Conservation (phyloP, 1,140 invertebrate species). For the Drosophila watanabei region DNA sequence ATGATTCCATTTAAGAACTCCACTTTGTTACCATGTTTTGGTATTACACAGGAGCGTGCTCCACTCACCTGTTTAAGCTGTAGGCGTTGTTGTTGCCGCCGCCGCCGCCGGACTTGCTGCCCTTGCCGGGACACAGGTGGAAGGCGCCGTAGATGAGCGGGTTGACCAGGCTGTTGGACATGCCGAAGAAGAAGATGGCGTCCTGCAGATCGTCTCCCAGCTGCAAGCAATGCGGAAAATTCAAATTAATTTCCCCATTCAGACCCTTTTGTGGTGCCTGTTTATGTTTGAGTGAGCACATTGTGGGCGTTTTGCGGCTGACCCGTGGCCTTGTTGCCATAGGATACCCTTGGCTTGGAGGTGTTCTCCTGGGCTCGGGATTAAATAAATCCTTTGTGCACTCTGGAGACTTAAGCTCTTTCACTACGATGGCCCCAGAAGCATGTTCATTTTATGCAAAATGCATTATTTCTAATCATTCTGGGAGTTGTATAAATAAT, state of each 20-base stretch:
- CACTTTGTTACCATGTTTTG: background rate
- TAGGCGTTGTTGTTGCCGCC: constrained; percentile 77
- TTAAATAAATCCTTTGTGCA: constrained; percentile 16
- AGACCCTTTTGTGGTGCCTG: constrained; percentile 24
- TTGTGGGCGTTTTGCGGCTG: constrained; percentile 29
- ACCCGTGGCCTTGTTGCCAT: background rate
- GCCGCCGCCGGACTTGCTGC: constrained; percentile 62
- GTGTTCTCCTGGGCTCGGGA: background rate
- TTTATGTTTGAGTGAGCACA: constrained; percentile 31
- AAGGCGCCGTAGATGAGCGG: constrained; percentile 95
- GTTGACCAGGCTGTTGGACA: constrained; percentile 95
- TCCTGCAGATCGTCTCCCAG: constrained; percentile 88
- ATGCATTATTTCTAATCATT: background rate
- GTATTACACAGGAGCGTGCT: background rate
- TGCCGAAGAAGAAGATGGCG: constrained; percentile 94
- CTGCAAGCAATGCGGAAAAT: constrained; percentile 71
- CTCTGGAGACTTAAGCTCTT: too few species aligned
- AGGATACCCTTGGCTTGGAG: background rate
- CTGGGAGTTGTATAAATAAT: background rate
- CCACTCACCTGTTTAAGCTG: constrained; percentile 75
- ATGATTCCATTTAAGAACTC: constrained; percentile 1
- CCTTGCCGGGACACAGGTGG: constrained; percentile 88
- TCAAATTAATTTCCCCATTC: constrained; percentile 66
- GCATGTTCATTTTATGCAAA: background rate
- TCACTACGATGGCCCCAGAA: background rate